Conservation (phyloP, 2,888 invertebrate genomes). For the Diarsia dahlii region DNA sequence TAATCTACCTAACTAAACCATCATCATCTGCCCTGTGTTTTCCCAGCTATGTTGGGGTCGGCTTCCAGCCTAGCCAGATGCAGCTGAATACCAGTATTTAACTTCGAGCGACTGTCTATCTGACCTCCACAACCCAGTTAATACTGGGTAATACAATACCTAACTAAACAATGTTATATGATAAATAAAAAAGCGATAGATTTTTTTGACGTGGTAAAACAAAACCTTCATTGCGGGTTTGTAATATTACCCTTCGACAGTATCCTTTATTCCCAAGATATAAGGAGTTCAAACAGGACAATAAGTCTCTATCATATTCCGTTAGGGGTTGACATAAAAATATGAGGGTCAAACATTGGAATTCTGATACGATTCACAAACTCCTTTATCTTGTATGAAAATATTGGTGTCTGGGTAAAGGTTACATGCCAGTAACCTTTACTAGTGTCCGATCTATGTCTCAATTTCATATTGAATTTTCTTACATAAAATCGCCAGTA, state of each 20-base stretch:
- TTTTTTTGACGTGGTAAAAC: slow-evolving; percentile 5
- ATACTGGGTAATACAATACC: too few relatives aligned
- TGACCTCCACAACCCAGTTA: too few relatives aligned
- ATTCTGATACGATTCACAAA: slow-evolving; percentile 26
- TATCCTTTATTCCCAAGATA: slow-evolving; percentile 30
- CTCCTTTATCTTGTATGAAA: slow-evolving; percentile 32
- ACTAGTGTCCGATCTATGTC: not conserved
- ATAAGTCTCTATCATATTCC: slow-evolving; percentile 54
- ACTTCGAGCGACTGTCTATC: too few relatives aligned
- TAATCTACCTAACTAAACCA: not conserved
- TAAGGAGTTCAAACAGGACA: slow-evolving; percentile 34
- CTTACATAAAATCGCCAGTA: too few relatives aligned
- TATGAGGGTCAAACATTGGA: slow-evolving; percentile 59
- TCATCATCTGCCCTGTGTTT: too few relatives aligned
- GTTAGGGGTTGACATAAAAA: slow-evolving; percentile 47
- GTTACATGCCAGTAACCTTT: not conserved
- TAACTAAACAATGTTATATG: not conserved
- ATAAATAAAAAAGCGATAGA: not conserved
- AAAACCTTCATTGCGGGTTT: slow-evolving; percentile 1
- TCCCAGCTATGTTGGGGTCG: too few relatives aligned
- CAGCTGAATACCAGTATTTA: too few relatives aligned
- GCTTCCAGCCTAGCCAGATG: too few relatives aligned
- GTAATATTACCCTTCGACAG: slow-evolving; percentile 27
- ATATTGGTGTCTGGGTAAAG: not conserved
- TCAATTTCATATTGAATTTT: not conserved